A percentile compares a stretch with the other conserved stretches of the same genome.
Evolutionary conservation across 2,888 invertebrate species (phyloP).

Genomic region (Ditula angustiorana): DNA sequence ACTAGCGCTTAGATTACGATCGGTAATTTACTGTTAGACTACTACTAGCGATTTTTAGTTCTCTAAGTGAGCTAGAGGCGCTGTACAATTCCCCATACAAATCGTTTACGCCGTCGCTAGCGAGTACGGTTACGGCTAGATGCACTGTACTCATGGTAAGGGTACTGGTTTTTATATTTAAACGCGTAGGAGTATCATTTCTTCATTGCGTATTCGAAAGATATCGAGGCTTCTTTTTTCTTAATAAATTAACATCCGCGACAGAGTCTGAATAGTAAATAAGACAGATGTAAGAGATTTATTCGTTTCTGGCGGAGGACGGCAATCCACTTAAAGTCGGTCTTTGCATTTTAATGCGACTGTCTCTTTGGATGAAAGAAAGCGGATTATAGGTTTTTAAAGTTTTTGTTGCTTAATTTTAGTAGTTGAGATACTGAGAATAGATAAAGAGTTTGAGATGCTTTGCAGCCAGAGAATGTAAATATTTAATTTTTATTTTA

Average conservation of each 20-base stretch:
- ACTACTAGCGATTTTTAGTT: no score
- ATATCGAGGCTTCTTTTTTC: slow-evolving; percentile 3
- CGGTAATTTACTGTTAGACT: no score
- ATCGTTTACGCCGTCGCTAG: no score
- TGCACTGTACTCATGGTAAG: no score
- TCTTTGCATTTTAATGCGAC: slow-evolving; percentile 60
- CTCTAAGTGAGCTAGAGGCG: no score
- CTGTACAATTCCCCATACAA: no score
- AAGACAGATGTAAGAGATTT: slow-evolving; percentile 43
- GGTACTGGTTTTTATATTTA: no score
- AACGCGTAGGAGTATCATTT: not conserved
- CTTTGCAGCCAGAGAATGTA: no score
- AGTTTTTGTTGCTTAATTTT: not conserved
- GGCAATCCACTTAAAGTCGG: slow-evolving; percentile 53
- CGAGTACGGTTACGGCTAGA: no score
- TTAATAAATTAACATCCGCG: slow-evolving; percentile 38
- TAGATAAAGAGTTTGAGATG: not conserved
- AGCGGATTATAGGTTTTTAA: slow-evolving; percentile 44
- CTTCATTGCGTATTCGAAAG: not conserved
- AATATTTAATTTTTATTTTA: no score
- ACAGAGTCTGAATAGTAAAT: slow-evolving; percentile 40
- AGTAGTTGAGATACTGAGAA: not conserved
- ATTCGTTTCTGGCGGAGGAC: slow-evolving; percentile 42
- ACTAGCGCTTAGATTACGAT: no score
- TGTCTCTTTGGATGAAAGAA: slow-evolving; percentile 49